These are phyloP conservation scores for Gymnarchus niloticus DNA, from an alignment of 2,113 vertebrate species.

Conservation along the genomic window DNA sequence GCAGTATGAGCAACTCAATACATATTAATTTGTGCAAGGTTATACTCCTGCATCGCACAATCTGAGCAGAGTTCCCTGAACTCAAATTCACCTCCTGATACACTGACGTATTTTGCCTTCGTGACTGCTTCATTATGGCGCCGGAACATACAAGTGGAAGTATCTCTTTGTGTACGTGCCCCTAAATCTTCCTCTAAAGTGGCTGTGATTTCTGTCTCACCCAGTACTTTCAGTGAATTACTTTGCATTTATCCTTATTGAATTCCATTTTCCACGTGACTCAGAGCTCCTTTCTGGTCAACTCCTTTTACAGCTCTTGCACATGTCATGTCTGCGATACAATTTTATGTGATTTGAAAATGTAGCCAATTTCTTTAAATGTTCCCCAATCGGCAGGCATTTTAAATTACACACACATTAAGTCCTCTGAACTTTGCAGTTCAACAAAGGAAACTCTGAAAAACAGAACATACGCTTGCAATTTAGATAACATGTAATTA, in stretches of 20 bases:
- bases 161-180: not conserved
- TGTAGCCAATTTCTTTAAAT: no score
- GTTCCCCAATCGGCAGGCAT: no score
- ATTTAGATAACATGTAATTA: no score
- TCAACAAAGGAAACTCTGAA: no score
- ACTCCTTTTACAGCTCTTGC: not conserved
- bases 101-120: not conserved
- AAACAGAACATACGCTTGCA: no score
- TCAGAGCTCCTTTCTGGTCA: not conserved
- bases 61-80: not conserved
- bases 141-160: not conserved
- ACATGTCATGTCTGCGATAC: not conserved
- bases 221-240: not conserved
- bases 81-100: slow-evolving; percentile 7
- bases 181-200: not conserved
- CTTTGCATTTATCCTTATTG: not conserved
- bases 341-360: not conserved
- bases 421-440: no score
- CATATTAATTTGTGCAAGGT: not conserved
- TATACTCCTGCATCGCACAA: not conserved
- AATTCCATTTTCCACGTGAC: not conserved
- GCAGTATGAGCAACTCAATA: not conserved
- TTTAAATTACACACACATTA: no score
- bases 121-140: not conserved
- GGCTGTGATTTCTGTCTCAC: not conserved